These are phyloP conservation scores for Prunella fulvescens DNA, from an alignment of 2,113 vertebrate species.

Conservation along the genomic window DNA sequence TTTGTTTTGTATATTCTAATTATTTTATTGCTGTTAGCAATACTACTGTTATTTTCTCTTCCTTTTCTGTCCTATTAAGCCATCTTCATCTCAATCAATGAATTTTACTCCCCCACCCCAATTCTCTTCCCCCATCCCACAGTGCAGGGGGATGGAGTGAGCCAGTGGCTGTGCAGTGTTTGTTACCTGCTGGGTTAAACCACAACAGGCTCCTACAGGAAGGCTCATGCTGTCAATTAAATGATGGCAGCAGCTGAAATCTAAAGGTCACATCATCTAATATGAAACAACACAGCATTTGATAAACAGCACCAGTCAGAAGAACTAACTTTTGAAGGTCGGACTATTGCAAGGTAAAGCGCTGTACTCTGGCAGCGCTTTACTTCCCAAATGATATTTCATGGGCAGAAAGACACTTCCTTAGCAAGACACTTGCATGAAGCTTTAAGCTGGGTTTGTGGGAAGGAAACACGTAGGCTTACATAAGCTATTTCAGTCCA, in stretches of 20 bases:
- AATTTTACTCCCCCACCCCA: background rate
- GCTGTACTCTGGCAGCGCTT: background rate
- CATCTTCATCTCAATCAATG: background rate
- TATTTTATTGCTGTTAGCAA: background rate
- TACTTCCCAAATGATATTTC: too few relatives aligned
- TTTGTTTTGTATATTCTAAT: background rate
- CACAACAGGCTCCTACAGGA: background rate
- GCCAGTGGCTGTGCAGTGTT: background rate
- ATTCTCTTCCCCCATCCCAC: background rate
- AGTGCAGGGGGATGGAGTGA: accelerated
- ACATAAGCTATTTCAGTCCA: background rate
- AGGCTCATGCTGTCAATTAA: background rate
- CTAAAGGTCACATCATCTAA: background rate
- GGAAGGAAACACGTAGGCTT: background rate
- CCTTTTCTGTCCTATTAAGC: background rate
- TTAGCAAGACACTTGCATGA: background rate
- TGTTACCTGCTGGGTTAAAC: background rate
- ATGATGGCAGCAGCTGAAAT: background rate
- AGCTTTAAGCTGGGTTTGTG: background rate
- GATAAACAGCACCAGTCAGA: background rate
- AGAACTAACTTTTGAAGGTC: background rate
- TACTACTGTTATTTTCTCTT: background rate
- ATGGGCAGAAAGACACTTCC: background rate
- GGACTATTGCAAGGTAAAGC: background rate
- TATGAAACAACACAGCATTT: background rate